Base-by-base conservation (phyloP, 2,113 vertebrate species). In the Colaptes auratus region DNA sequence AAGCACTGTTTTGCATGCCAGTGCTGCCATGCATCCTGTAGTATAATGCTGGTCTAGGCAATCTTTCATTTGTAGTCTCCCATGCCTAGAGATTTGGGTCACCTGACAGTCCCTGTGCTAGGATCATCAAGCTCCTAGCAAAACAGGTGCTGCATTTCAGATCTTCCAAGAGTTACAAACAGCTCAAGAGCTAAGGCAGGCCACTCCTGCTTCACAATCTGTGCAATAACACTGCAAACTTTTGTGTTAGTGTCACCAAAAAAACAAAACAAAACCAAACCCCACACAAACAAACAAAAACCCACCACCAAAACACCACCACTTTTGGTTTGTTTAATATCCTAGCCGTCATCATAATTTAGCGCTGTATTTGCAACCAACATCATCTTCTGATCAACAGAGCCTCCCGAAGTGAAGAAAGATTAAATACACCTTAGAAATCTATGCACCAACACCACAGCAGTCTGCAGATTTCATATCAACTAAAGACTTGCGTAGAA, bases 41-140 rank as follows among this genome's bases (percentile, higher is more conserved):
- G 4, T 20, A 39, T 2, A 74, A 86, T 28, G 46, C 76, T 53
- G 46, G 69, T 36, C 35, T 56, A 50, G 39, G 12, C 48, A 89
- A 35, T 5, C 19, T 53, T 31, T 24, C 31, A 61, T 48, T 18
- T 69, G n/a, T 8, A 72, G 33, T 31, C 31, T 66, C 19, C 63
- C 35, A 33, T 30, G 23, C 8, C n/a, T 86, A 65, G 14, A 28
- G 20, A 65, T 33, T 53, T 15, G 69, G 46, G 60, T 39, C 25
- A 89, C 39, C 24, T 36, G 46, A 20, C 31, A 86, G 58, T 5
- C 50, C 30, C n/a, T 0, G 0, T 33, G 42, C 56, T 46, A 70
- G 24, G 24, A 74, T 63, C 24, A 46, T 7, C 35, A 30, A 70
- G 31, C 56, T 46, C 16, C 0, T 0, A 77, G 42, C 0, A 1